These are phyloP conservation scores for Andrena cerasifolii DNA, from an alignment of 1,140 invertebrate genomes.

Conservation along the genomic window DNA sequence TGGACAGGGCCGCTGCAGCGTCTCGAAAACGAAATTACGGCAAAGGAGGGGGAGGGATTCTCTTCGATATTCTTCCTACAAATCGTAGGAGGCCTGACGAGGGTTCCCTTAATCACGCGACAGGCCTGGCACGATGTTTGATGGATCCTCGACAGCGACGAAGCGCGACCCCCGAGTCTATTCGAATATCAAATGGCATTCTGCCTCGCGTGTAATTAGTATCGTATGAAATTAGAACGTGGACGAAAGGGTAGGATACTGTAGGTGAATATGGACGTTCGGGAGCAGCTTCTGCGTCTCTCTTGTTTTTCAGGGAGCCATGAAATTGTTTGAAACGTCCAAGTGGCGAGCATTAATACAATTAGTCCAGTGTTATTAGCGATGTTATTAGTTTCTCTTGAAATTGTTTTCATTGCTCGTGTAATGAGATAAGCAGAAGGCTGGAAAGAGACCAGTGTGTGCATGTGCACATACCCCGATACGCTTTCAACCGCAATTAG, in stretches of 20 bases:
- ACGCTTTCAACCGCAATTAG: slow-evolving; percentile 11
- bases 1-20: neutral
- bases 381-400: neutral
- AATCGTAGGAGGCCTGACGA: slow-evolving; percentile 16
- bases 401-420: neutral
- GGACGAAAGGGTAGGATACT: no score
- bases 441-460: neutral
- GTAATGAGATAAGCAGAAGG: neutral
- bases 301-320: no score
- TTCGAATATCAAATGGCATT: slow-evolving; percentile 6
- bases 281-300: no score
- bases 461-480: no score
- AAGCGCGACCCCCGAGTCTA: slow-evolving; percentile 6
- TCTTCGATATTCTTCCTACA: neutral
- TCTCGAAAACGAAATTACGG: slow-evolving; percentile 57
- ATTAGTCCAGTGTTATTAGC: neutral
- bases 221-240: no score
- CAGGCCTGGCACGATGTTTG: slow-evolving; percentile 1
- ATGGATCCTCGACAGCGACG: slow-evolving; percentile 14
- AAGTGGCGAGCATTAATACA: no score
- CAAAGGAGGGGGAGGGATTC: no score
- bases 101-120: slow-evolving; percentile 26
- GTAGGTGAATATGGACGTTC: no score
- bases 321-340: neutral
- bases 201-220: no score